Percentiles rank a stretch among this genome's conserved stretches.
These are phyloP conservation scores for Dolichomitus sp. DNA, from an alignment of 2,888 invertebrate genomes.

Conservation along the genomic window DNA sequence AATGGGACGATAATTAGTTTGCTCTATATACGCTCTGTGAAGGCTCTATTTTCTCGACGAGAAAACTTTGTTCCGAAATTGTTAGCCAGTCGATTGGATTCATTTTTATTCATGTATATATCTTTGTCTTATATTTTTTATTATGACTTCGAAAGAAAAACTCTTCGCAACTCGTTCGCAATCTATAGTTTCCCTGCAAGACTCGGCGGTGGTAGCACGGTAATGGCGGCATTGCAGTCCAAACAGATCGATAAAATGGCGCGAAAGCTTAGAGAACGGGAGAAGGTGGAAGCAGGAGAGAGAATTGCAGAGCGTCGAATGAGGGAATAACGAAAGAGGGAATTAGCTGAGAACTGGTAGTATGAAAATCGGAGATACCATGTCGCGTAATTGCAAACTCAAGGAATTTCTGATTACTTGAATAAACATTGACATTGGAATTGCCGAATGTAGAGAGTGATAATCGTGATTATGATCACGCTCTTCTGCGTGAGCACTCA, in stretches of 20 bases:
- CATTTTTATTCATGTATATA: background rate
- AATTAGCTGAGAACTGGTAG: background rate
- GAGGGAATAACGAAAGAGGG: background rate
- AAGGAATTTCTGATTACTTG: slow-evolving; percentile 41
- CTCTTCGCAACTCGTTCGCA: slow-evolving; percentile 4
- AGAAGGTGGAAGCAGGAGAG: background rate
- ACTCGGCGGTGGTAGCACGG: background rate
- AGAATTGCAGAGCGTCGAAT: slow-evolving; percentile 24
- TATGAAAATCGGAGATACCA: slow-evolving; percentile 2
- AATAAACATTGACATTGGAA: slow-evolving; percentile 36
- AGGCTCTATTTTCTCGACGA: background rate
- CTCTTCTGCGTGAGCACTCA: background rate
- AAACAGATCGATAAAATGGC: slow-evolving; percentile 49
- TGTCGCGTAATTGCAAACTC: background rate
- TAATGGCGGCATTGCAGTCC: slow-evolving; percentile 43
- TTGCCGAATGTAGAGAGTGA: background rate
- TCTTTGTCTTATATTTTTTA: background rate
- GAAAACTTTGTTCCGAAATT: slow-evolving; percentile 14
- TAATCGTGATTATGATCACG: slow-evolving; percentile 21
- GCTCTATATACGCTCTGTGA: background rate
- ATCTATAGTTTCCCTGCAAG: background rate
- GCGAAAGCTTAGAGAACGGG: slow-evolving; percentile 20
- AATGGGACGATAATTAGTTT: slow-evolving; percentile 9
- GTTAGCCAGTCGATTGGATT: background rate
- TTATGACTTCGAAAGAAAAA: background rate